These are phyloP conservation scores for Pteropus alecto DNA, from an alignment of 2,113 vertebrate genomes.

Conservation along the genomic window DNA sequence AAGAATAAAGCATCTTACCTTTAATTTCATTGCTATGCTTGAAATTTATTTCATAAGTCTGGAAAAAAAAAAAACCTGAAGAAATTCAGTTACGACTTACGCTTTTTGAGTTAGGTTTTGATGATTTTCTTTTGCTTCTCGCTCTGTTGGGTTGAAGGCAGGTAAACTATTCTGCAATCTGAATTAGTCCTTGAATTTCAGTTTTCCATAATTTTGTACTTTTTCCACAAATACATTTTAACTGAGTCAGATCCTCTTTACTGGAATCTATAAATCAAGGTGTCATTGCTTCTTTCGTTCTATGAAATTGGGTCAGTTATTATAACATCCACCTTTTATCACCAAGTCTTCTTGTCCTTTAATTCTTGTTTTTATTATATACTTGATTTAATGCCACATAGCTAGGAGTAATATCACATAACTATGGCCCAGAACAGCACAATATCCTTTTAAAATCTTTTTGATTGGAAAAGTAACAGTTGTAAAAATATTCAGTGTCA, in stretches of 20 bases:
- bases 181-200: slow-evolving; percentile 19
- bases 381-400: slow-evolving; percentile 35
- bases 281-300: background rate
- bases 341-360: background rate
- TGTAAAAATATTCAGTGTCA: background rate
- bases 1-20: background rate
- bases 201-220: background rate
- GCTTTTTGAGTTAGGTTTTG: background rate
- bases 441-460: slow-evolving; percentile 2
- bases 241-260: slow-evolving; percentile 15
- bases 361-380: slow-evolving; percentile 45
- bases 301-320: background rate
- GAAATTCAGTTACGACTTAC: background rate
- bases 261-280: background rate
- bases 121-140: slow-evolving; percentile 29
- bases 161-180: background rate
- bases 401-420: background rate
- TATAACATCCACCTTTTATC: background rate
- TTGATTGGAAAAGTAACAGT: background rate
- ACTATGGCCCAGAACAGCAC: background rate
- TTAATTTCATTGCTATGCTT: slow-evolving; percentile 26
- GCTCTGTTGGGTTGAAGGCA: background rate
- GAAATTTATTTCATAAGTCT: slow-evolving; percentile 18
- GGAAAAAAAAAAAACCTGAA: background rate
- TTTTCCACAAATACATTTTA: slow-evolving; percentile 16